These are phyloP conservation scores for Diceros bicornis DNA, from an alignment of 2,797 vertebrate species.

Conservation along the genomic window DNA sequence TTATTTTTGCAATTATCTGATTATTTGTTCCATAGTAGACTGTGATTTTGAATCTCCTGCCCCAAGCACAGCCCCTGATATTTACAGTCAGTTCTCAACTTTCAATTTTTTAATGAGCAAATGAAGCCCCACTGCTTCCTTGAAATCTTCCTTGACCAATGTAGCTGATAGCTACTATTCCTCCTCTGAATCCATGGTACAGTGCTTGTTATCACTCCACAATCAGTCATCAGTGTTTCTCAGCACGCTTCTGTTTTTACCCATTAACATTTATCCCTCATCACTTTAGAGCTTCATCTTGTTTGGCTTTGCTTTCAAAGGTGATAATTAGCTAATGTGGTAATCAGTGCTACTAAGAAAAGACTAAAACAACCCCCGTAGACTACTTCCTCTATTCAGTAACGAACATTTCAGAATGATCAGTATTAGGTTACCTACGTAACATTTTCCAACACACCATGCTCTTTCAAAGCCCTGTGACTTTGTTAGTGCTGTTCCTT, in stretches of 20 bases:
- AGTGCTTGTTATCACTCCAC: not conserved
- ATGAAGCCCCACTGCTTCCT: not conserved
- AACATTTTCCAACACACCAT: not conserved
- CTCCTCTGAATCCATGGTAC: not conserved
- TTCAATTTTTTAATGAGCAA: constrained; percentile 5
- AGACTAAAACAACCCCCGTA: not conserved
- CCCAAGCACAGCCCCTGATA: not conserved
- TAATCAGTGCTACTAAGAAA: not conserved
- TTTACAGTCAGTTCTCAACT: not conserved
- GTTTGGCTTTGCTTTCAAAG: constrained; percentile 9
- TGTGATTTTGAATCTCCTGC: not conserved
- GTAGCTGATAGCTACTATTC: not conserved
- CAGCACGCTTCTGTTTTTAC: not conserved
- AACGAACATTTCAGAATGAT: not conserved
- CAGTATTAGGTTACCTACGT: not conserved
- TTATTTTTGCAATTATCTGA: constrained; percentile 54
- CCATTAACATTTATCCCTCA: not conserved
- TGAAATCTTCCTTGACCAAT: not conserved
- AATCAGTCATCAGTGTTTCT: not conserved
- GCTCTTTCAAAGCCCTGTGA: not conserved
- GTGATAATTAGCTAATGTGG: not conserved
- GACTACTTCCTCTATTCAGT: not conserved
- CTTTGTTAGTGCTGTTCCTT: constrained; percentile 23
- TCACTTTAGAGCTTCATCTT: not conserved
- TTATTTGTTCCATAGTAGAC: constrained; percentile 31